A percentile compares a stretch with the other conserved stretches of the same genome.
Evolutionary conservation across 2,113 vertebrate species (phyloP).

Genomic region (Turnix velox): DNA sequence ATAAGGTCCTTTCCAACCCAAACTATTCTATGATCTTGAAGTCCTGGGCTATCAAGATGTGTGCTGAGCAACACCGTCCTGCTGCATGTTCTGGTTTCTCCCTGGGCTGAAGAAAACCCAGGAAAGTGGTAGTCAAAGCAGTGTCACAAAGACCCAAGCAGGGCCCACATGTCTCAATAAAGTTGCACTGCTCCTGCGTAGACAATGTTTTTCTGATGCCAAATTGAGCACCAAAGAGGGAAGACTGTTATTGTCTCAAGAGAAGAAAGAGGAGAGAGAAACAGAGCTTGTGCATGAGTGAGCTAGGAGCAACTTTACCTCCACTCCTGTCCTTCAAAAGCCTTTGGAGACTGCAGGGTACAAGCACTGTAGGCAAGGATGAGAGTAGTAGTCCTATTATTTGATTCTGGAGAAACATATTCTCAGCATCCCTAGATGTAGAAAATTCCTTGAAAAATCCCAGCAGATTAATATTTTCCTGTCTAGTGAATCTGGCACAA

Average conservation of each 20-base stretch:
- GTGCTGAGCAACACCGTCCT: neutral
- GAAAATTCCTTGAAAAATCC: conserved; percentile 44
- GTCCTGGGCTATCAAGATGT: neutral
- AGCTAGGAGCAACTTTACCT: neutral
- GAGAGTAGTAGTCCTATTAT: neutral
- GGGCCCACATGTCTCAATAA: neutral
- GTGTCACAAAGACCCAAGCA: neutral
- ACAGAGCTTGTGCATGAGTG: neutral
- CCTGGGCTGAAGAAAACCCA: neutral
- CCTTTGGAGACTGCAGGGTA: neutral
- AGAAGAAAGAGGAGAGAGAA: neutral
- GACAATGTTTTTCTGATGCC: neutral
- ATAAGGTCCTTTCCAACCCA: too few relatives aligned
- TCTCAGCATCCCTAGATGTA: neutral
- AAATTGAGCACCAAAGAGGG: neutral
- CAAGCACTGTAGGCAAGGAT: neutral
- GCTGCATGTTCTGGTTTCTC: neutral
- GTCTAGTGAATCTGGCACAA: conserved; percentile 40
- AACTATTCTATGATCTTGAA: too few relatives aligned
- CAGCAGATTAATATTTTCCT: conserved; percentile 54
- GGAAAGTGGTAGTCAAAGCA: neutral
- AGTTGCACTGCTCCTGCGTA: neutral
- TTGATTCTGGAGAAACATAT: neutral
- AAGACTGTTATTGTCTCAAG: neutral
- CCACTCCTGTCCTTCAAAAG: neutral